Evolutionary conservation across 2,797 vertebrate species (phyloP), one percentile per base, ranked within the genome.

Genomic region (Sciurus carolinensis): DNA sequence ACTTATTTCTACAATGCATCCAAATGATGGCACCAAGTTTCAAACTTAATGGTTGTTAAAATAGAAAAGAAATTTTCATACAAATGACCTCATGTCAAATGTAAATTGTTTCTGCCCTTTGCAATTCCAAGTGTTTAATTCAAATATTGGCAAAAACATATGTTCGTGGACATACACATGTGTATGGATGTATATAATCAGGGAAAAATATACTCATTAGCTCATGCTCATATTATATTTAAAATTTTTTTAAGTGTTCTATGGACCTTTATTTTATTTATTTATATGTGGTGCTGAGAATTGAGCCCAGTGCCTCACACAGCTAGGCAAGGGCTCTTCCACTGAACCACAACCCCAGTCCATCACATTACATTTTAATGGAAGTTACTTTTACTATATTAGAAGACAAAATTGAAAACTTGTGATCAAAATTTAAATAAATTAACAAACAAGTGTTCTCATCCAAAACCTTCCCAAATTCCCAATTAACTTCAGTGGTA

Each of bases 401-500:
- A 66, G 57, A 92, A 69, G 15, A 82, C 3, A 90, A 42, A 88
- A 30, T 64, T 71, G n/a, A 82, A 89, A 81, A 17, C 69, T 83
- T 12, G 47, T 59, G 18, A 66, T 81, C 30, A 66, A 95, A 87
- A 90, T 64, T 76, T 50, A 90, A 81, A 88, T 64, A 26, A 64
- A 54, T 13, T 81, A 75, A 91, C 7, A 47, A 92, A 57, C 5
- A 5, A 54, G 1, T 79, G 91, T 97, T 96, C 90, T 88, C 26
- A 71, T 75, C 50, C 50, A 71, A 4, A 89, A 57, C 44, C 54
- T 91, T 96, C 36, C 59, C 81, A 90, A 82, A 92, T 92, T 81
- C 67, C 81, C 54, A 95, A 36, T 94, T 96, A 93, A 95, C 93
- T 96, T 85, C 30, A 64, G 52, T 6, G 52, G 84, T 91, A 85